Conservation (phyloP, 2,113 vertebrate genomes). For the Oreotrochilus melanogaster region DNA sequence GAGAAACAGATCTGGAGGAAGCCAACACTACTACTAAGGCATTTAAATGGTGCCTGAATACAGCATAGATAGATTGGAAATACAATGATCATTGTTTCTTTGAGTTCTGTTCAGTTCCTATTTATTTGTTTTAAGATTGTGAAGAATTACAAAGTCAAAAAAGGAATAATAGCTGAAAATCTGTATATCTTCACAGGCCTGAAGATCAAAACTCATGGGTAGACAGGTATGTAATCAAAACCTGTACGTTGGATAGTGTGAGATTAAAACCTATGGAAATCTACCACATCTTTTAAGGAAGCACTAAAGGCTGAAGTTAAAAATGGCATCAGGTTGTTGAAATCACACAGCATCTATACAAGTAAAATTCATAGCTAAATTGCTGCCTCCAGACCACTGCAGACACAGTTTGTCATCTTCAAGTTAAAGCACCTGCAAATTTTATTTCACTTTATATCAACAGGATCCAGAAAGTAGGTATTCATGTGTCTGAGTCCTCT, state of each 20-base stretch:
- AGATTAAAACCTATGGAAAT: not conserved
- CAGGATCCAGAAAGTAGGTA: not conserved
- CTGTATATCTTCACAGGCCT: not conserved
- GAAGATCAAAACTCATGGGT: not conserved
- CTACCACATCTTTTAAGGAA: not conserved
- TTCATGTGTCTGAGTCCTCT: not conserved
- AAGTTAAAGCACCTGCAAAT: not conserved
- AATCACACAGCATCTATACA: not conserved
- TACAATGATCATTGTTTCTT: not conserved
- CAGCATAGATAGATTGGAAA: not conserved
- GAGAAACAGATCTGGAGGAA: not conserved
- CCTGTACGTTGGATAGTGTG: rapidly evolving
- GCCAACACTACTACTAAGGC: not conserved
- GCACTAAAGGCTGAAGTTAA: not conserved
- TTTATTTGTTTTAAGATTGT: not conserved
- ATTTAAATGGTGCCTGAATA: not conserved
- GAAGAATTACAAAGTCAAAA: not conserved
- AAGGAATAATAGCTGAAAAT: not conserved
- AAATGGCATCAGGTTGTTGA: not conserved
- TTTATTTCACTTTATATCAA: constrained; percentile 2
- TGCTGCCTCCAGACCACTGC: not conserved
- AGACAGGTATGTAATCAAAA: not conserved
- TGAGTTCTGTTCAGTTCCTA: not conserved
- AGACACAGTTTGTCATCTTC: not conserved
- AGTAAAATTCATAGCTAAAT: not conserved